Base-by-base conservation (phyloP, 2,888 invertebrate genomes). In the Cataglyphis livida region DNA sequence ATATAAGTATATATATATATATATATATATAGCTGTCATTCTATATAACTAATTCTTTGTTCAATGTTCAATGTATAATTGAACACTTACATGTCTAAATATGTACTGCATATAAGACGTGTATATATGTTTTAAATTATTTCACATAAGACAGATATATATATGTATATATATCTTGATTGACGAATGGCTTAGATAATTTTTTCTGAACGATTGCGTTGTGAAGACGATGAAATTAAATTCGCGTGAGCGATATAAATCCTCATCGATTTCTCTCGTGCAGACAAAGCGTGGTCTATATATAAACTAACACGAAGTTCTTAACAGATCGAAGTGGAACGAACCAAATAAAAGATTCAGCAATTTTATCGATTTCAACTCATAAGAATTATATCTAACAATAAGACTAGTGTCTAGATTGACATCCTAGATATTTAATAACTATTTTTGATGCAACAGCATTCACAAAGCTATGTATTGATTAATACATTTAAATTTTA, bases 361-460 rank as follows among this genome's bases (percentile, higher is more conserved):
- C 71, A 15, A 28, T 21, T 21, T 71, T 12, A 78, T 78, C 32
- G 73, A 78, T 78, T 71, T 78, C 41, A 70, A 38, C n/a, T 21
- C 4, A 32, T 25, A 35, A 12, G 25, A 71, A 59, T 59, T 25
- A 57, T 15, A 41, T n/a, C 48, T 35, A 35, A 35, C 35, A 28
- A 28, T 51, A 57, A 41, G 15, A 12, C 7, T 15, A 59, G 7
- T 10, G 15, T 28, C 15, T 59, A 59, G 41, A 70, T 25, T 66
- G 41, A 68, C 28, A 9, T n/a, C 28, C 0, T 35, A 62, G n/a
- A 1, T 38, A 41, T 6, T 12, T 28, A 44, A 28, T 12, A 5
- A n/a, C 0, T 54, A 54, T 5, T 41, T 68, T 44, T 57, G 3
- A 35, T 51, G 35, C 44, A 18, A 44, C 18, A 48, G 48, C 48